phyloP scores from a whole-genome alignment of 2,888 invertebrate genomes.

The Oxystoma pomonae region DNA sequence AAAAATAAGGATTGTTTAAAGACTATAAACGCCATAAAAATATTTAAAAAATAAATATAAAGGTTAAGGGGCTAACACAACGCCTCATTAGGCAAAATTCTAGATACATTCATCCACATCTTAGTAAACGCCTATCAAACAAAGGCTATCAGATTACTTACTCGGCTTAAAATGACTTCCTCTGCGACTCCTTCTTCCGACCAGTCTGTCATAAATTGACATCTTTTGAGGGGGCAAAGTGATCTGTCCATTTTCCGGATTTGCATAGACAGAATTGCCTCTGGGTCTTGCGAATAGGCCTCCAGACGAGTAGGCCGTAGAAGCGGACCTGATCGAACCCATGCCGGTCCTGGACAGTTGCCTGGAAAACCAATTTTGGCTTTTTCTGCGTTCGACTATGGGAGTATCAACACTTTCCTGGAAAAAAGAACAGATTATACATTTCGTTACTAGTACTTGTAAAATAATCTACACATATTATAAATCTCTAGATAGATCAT shows the following conservation, averaged over 20 bases:
- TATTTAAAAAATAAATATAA: too few species aligned
- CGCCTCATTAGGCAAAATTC: too few species aligned
- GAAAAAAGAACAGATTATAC: too few species aligned
- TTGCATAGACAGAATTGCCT: constrained; percentile 69
- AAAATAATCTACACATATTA: too few species aligned
- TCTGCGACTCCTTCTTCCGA: constrained; percentile 75
- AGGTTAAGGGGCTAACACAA: too few species aligned
- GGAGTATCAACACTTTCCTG: constrained; percentile 90
- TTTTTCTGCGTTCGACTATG: constrained; percentile 74
- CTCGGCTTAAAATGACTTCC: constrained; percentile 40
- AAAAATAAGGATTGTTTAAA: too few species aligned
- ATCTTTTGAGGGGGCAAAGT: constrained; percentile 64
- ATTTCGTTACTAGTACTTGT: too few species aligned
- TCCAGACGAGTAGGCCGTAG: constrained; percentile 80
- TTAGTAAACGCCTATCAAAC: too few species aligned
- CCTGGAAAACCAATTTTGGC: constrained; percentile 77
- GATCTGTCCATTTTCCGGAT: constrained; percentile 49
- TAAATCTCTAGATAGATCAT: too few species aligned
- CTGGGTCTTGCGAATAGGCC: constrained; percentile 73
- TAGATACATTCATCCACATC: too few species aligned
- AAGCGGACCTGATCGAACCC: constrained; percentile 81
- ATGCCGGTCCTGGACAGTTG: constrained; percentile 80
- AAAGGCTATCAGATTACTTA: too few species aligned
- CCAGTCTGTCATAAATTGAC: constrained; percentile 78
- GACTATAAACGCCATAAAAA: too few species aligned